A percentile compares a stretch with the other conserved stretches of the same genome.
phyloP scores from a whole-genome alignment of 2,888 invertebrate genomes.

The Tipula confusa region DNA sequence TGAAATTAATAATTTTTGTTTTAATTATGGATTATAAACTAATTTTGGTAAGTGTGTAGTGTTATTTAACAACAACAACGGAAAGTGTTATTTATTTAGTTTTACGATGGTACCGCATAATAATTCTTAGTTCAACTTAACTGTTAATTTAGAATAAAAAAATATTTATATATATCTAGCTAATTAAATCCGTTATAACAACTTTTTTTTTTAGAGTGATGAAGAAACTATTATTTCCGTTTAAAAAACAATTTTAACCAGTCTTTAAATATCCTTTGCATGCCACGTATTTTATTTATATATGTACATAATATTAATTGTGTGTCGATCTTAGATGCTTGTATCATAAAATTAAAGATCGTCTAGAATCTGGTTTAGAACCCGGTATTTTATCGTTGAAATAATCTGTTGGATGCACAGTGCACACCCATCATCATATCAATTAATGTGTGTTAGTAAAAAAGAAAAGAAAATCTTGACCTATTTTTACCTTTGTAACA shows the following conservation, averaged over 20 bases:
- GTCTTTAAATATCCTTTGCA: not conserved
- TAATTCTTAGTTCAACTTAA: not conserved
- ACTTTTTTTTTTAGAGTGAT: not conserved
- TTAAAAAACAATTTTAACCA: not conserved
- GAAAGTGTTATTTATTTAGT: not conserved
- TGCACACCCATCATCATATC: not conserved
- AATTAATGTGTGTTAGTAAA: not conserved
- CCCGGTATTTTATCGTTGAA: not conserved
- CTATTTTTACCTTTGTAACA: not conserved
- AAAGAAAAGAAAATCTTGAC: constrained; percentile 15
- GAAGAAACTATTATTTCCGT: not conserved
- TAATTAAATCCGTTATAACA: not conserved
- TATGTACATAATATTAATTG: not conserved
- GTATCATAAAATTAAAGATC: not conserved
- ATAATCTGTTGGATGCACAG: not conserved
- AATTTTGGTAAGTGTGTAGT: constrained; percentile 5
- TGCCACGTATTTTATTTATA: not conserved
- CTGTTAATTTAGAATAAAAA: not conserved
- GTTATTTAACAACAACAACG: not conserved
- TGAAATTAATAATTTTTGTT: not conserved
- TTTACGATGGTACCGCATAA: not conserved
- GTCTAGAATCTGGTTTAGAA: not conserved
- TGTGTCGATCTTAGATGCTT: not conserved
- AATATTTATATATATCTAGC: not conserved
- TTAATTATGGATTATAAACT: constrained; percentile 29